phyloP scores from a whole-genome alignment of 2,113 vertebrate genomes.

The Euleptes europaea region DNA sequence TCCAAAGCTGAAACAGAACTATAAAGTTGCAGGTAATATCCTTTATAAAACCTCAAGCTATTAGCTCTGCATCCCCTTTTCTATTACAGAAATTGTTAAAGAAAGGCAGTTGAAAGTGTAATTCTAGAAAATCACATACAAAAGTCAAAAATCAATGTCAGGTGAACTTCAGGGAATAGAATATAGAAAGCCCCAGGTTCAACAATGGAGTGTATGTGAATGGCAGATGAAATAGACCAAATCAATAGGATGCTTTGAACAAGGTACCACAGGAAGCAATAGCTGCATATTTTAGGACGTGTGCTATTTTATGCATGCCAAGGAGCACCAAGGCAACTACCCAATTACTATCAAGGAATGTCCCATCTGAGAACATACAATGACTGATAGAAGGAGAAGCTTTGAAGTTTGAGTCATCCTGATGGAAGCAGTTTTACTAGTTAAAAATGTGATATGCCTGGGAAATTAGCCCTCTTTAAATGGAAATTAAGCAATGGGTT shows the following conservation, averaged over 20 bases:
- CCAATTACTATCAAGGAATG: conserved; percentile 26
- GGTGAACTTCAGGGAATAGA: conserved; percentile 42
- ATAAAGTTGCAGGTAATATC: conserved; percentile 14
- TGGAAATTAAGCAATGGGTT: background rate
- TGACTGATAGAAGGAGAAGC: conserved; percentile 17
- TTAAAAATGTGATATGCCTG: background rate
- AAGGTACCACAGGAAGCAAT: conserved; percentile 47
- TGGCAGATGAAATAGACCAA: conserved; percentile 55
- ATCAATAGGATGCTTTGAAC: conserved; percentile 56
- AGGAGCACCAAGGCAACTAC: conserved; percentile 37
- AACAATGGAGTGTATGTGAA: conserved; percentile 42
- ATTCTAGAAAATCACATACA: conserved; percentile 50
- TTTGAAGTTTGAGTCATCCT: background rate
- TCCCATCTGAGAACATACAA: conserved; percentile 4
- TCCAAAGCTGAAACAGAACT: conserved; percentile 31
- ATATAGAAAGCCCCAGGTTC: conserved; percentile 3
- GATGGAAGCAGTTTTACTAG: background rate
- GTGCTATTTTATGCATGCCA: conserved; percentile 24
- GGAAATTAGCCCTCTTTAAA: background rate
- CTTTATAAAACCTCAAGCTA: conserved; percentile 31
- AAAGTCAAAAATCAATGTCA: conserved; percentile 46
- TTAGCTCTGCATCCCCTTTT: conserved; percentile 32
- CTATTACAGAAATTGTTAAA: background rate
- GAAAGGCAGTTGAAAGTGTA: conserved; percentile 36
- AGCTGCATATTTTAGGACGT: conserved; percentile 37